These are phyloP conservation scores for Junco hyemalis DNA, from an alignment of 2,113 vertebrate genomes.

Conservation along the genomic window DNA sequence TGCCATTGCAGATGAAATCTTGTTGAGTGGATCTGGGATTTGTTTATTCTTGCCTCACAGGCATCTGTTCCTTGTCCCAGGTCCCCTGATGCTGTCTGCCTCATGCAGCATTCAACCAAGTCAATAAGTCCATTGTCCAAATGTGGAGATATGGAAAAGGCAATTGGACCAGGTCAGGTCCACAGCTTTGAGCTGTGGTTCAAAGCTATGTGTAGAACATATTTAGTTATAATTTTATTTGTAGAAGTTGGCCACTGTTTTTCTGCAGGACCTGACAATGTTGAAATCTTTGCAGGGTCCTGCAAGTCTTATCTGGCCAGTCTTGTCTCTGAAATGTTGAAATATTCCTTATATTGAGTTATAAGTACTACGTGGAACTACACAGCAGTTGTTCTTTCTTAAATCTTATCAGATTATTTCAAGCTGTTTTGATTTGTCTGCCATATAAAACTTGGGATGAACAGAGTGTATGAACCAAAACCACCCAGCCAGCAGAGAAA, in stretches of 20 bases:
- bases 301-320: background rate
- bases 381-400: background rate
- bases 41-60: constrained; percentile 21
- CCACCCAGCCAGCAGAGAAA: background rate
- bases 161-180: background rate
- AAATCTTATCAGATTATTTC: background rate
- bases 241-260: background rate
- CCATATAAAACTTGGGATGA: background rate
- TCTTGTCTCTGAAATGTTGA: background rate
- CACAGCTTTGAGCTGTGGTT: background rate
- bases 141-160: background rate
- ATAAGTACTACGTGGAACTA: background rate
- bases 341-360: background rate
- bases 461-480: background rate
- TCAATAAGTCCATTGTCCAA: background rate
- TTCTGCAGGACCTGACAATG: background rate
- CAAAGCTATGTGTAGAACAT: background rate
- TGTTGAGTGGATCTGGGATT: background rate
- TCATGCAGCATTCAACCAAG: background rate
- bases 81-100: background rate
- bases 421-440: background rate
- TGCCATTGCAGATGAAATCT: background rate
- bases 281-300: background rate
- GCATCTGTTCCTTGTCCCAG: constrained; percentile 3
- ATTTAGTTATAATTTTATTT: background rate